Evolutionary conservation across 2,888 invertebrate genomes (phyloP).

Genomic region (Eupeodes luniger): DNA sequence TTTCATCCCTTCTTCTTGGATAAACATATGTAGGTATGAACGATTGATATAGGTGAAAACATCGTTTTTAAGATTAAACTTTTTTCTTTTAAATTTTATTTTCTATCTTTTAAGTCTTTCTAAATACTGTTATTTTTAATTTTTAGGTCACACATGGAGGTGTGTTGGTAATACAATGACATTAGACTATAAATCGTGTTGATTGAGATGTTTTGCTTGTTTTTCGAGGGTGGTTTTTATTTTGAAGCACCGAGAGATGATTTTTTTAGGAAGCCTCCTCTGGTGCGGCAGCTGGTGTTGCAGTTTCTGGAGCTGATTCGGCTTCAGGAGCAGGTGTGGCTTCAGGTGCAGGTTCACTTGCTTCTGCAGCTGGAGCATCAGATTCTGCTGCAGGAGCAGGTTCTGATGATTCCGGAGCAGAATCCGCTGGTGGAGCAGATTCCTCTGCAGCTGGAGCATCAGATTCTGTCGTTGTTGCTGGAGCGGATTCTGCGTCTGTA

Average conservation of each 20-base stretch:
- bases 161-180: conserved; percentile 57
- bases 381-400: conserved; percentile 16
- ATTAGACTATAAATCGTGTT: conserved; percentile 22
- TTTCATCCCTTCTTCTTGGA: not conserved
- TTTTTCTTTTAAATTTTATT: conserved; percentile 61
- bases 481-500: not conserved
- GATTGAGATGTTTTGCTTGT: conserved; percentile 16
- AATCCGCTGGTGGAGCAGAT: conserved; percentile 10
- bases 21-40: not conserved
- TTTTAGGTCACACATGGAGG: conserved; percentile 27
- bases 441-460: conserved; percentile 15
- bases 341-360: conserved; percentile 17
- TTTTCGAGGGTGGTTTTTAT: not conserved
- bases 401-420: conserved; percentile 21
- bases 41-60: conserved; percentile 37
- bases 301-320: conserved; percentile 1
- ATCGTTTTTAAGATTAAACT: conserved; percentile 30
- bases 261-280: conserved; percentile 58
- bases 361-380: conserved; percentile 17
- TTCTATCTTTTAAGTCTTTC: conserved; percentile 63
- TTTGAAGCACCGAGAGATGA: conserved; percentile 16
- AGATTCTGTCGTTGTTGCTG: not conserved
- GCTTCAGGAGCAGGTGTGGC: not conserved
- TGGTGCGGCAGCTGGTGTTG: conserved; percentile 40
- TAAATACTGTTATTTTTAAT: conserved; percentile 68